Conservation (phyloP, 2,113 vertebrate species). For the Hippoglossus stenolepis region DNA sequence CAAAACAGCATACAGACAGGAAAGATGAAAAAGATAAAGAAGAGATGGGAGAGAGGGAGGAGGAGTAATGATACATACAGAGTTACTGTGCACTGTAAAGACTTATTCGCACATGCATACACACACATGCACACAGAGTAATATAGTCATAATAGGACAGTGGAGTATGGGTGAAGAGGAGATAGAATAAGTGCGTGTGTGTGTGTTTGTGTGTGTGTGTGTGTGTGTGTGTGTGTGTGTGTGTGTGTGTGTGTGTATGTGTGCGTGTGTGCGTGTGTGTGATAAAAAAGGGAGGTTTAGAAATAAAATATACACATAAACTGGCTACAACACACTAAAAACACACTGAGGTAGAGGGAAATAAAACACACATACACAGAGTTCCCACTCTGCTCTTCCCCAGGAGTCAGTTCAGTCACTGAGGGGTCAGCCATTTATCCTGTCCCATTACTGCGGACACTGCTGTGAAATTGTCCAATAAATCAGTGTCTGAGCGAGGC, state of each 20-base stretch:
- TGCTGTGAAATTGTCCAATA: constrained; percentile 86
- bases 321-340: constrained; percentile 1
- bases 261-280: not conserved
- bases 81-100: not conserved
- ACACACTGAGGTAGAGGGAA: not conserved
- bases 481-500: constrained; percentile 80
- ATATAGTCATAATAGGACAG: constrained; percentile 64
- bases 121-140: constrained; percentile 32
- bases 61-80: constrained; percentile 30
- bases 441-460: constrained; percentile 84
- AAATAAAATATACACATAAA: constrained; percentile 23
- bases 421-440: constrained; percentile 84
- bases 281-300: not conserved
- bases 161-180: constrained; percentile 35
- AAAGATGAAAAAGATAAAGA: constrained; percentile 44
- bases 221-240: constrained; percentile 9
- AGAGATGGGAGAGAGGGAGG: constrained; percentile 13
- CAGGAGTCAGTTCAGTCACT: constrained; percentile 74
- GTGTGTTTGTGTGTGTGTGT: constrained; percentile 1
- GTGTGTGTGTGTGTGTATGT: not conserved
- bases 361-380: constrained; percentile 19
- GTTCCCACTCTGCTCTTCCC: constrained; percentile 50
- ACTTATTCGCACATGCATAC: not conserved
- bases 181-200: constrained; percentile 8
- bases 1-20: constrained; percentile 7